A percentile compares a stretch with the other conserved stretches of the same genome.
phyloP scores from a whole-genome alignment of 2,888 invertebrate genomes.

The Lasioglossum vierecki region DNA sequence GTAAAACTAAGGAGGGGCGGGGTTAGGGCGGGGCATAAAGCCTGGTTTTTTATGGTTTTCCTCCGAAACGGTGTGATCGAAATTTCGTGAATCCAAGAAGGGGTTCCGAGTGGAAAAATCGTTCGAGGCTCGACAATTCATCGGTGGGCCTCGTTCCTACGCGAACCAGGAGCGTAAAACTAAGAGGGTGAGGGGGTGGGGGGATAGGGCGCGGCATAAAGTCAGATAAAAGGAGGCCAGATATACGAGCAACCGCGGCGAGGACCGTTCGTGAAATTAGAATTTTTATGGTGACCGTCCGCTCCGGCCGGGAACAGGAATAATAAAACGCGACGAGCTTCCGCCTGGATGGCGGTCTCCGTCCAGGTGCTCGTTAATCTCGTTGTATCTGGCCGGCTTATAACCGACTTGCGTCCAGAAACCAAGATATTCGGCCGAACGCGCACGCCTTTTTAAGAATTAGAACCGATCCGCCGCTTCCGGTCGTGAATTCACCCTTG shows the following conservation, averaged over 20 bases:
- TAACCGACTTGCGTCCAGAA: conserved; percentile 33
- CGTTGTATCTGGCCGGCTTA: conserved; percentile 47
- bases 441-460: not conserved
- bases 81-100: not conserved
- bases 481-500: not conserved
- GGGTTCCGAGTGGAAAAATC: not conserved
- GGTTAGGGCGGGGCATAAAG: no score
- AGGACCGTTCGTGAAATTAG: conserved; percentile 63
- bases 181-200: not conserved
- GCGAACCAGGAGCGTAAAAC: not conserved
- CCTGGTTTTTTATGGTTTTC: no score
- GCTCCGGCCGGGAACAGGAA: conserved; percentile 45
- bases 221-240: conserved; percentile 55
- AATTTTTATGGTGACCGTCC: conserved; percentile 64
- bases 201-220: conserved; percentile 32
- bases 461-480: not conserved
- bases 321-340: conserved; percentile 57
- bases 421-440: not conserved
- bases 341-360: conserved; percentile 48
- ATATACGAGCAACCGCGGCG: conserved; percentile 50
- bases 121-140: not conserved
- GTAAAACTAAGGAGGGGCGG: no score
- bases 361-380: conserved; percentile 63
- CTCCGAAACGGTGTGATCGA: no score
- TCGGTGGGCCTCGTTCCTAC: not conserved